A percentile compares a stretch with the other conserved stretches of the same genome.
phyloP scores from a whole-genome alignment of 2,888 invertebrate species.

The Spilosoma lubricipeda region DNA sequence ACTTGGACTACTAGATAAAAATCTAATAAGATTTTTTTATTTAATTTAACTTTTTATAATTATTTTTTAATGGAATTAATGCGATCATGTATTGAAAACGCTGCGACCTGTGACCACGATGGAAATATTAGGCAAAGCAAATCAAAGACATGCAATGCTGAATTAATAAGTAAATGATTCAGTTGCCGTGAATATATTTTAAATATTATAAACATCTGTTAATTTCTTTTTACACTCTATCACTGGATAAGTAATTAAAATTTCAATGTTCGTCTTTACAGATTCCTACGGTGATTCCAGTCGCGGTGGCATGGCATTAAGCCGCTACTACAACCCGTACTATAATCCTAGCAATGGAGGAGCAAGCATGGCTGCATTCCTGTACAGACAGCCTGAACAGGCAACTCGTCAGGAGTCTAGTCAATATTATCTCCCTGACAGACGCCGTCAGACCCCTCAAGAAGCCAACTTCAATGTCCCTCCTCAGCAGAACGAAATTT shows the following conservation, averaged over 20 bases:
- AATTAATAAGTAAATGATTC: neutral
- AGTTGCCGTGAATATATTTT: neutral
- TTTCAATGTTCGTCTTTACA: constrained; percentile 45
- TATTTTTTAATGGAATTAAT: neutral
- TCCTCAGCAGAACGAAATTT: constrained; percentile 79
- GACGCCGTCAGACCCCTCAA: constrained; percentile 74
- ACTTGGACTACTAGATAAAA: too few species aligned
- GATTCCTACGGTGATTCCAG: constrained; percentile 78
- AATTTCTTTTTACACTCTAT: neutral
- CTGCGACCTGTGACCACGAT: neutral
- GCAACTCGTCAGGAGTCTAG: constrained; percentile 59
- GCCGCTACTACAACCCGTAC: constrained; percentile 81
- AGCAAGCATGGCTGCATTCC: constrained; percentile 78
- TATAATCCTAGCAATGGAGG: constrained; percentile 68
- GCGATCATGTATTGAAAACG: neutral
- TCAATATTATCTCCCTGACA: constrained; percentile 78
- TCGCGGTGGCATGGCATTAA: constrained; percentile 78
- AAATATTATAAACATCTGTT: neutral
- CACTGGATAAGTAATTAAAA: neutral
- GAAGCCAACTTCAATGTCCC: constrained; percentile 65
- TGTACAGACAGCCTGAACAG: constrained; percentile 72
- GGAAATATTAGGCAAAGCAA: neutral
- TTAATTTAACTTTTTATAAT: neutral
- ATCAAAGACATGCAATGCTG: neutral
- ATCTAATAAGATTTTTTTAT: neutral